Conservation (phyloP, 2,888 invertebrate species). For the Pardosa pseudoannulata region DNA sequence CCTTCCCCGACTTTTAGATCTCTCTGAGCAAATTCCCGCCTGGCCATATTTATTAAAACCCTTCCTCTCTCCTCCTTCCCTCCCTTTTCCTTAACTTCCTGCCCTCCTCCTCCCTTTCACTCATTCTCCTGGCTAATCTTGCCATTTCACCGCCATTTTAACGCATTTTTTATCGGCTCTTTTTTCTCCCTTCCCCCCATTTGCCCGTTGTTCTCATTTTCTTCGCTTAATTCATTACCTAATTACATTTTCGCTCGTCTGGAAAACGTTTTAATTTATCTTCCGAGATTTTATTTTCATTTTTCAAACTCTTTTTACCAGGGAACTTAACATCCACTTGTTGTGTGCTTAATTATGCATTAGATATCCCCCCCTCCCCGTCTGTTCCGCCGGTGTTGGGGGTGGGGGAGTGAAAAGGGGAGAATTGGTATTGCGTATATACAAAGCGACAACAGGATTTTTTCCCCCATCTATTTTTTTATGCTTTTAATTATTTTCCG, state of each 20-base stretch:
- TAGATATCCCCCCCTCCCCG: slow-evolving; percentile 31
- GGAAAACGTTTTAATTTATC: slow-evolving; percentile 71
- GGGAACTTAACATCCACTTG: slow-evolving; percentile 63
- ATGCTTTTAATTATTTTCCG: slow-evolving; percentile 1
- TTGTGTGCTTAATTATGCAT: slow-evolving; percentile 71
- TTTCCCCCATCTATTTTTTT: background rate
- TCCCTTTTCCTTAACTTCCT: slow-evolving; percentile 1
- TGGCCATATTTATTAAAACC: slow-evolving; percentile 72
- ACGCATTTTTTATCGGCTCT: slow-evolving; percentile 29
- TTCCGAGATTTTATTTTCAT: slow-evolving; percentile 57
- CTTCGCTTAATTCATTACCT: slow-evolving; percentile 70
- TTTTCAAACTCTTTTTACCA: background rate
- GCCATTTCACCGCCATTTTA: slow-evolving; percentile 31
- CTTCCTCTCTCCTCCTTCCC: background rate
- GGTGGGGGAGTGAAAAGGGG: background rate
- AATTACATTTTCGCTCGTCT: slow-evolving; percentile 70
- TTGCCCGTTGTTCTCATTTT: slow-evolving; percentile 61
- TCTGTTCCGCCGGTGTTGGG: no score
- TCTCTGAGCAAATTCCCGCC: slow-evolving; percentile 70
- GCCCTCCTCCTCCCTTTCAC: slow-evolving; percentile 12
- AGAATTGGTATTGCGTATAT: background rate
- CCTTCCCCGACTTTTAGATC: slow-evolving; percentile 40
- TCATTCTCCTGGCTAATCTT: slow-evolving; percentile 60
- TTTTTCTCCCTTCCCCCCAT: slow-evolving; percentile 15
- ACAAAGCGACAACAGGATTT: slow-evolving; percentile 6